Evolutionary conservation across 37 sponge, comb jelly and placozoan species (phyloP).

Genomic region (Bolinopsis microptera): DNA sequence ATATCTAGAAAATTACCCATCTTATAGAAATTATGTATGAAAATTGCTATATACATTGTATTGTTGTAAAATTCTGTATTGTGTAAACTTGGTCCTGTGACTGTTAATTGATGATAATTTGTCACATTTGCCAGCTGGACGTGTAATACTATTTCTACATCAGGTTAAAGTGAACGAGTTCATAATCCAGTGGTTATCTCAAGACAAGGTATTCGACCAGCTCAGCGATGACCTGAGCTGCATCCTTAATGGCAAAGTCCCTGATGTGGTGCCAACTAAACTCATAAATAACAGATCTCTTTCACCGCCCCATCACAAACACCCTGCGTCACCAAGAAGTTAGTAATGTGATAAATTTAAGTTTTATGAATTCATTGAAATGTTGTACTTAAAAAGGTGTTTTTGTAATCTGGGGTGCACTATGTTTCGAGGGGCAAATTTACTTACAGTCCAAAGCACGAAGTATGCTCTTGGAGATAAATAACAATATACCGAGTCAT

Average conservation of each 20-base stretch:
- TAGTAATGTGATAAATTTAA: neutral
- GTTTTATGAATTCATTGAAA: neutral
- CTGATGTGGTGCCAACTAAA: conserved; percentile 43
- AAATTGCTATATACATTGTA: no score
- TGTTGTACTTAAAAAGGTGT: neutral
- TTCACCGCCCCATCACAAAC: conserved; percentile 55
- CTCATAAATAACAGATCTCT: conserved; percentile 12
- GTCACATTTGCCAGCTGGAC: no score
- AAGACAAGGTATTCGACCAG: conserved; percentile 57
- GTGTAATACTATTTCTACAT: neutral
- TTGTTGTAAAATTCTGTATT: no score
- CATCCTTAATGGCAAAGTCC: conserved; percentile 43
- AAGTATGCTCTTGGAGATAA: no score
- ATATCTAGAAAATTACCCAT: no score
- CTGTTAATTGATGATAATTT: no score
- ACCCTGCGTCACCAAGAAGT: conserved; percentile 57
- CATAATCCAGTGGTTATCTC: conserved; percentile 43
- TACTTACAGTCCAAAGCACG: no score
- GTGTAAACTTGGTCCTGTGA: no score
- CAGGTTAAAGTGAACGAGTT: conserved; percentile 61
- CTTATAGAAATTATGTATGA: no score
- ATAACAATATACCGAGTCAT: no score
- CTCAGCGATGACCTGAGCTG: neutral
- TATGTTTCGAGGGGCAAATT: no score
- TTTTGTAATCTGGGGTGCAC: no score